These are phyloP conservation scores for Heliconius sara DNA, from an alignment of 2,888 invertebrate genomes.

Conservation along the genomic window DNA sequence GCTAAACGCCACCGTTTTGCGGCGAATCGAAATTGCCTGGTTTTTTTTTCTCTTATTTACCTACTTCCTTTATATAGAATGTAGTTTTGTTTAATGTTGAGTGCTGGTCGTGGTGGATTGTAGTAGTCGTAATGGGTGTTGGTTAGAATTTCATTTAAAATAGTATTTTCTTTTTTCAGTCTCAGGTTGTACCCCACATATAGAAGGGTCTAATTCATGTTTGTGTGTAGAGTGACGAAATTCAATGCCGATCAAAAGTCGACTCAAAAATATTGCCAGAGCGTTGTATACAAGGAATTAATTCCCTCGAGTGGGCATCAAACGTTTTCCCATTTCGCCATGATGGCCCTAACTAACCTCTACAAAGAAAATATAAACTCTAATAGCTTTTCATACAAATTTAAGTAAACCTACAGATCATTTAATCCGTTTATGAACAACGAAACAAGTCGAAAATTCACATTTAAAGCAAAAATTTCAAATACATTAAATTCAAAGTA, in stretches of 20 bases:
- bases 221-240: not conserved
- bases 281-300: too few species aligned
- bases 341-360: not conserved
- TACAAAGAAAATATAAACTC: not conserved
- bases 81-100: not conserved
- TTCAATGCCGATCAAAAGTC: not conserved
- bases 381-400: not conserved
- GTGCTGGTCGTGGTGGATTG: not conserved
- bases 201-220: too few species aligned
- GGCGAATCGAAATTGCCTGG: conserved; percentile 26
- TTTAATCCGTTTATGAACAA: not conserved
- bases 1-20: conserved; percentile 28
- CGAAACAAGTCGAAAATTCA: not conserved
- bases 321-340: not conserved
- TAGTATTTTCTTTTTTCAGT: too few species aligned
- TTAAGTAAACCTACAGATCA: not conserved
- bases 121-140: not conserved
- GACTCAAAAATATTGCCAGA: too few species aligned
- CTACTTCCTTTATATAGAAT: conserved; percentile 11
- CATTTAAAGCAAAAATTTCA: not conserved
- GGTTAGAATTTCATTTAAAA: not conserved
- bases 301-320: not conserved
- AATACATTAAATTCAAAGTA: not conserved
- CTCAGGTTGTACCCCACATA: too few species aligned
- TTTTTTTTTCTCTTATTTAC: conserved; percentile 24